phyloP scores from a whole-genome alignment of 2,797 vertebrate genomes.

The Loris lydekkerianus region DNA sequence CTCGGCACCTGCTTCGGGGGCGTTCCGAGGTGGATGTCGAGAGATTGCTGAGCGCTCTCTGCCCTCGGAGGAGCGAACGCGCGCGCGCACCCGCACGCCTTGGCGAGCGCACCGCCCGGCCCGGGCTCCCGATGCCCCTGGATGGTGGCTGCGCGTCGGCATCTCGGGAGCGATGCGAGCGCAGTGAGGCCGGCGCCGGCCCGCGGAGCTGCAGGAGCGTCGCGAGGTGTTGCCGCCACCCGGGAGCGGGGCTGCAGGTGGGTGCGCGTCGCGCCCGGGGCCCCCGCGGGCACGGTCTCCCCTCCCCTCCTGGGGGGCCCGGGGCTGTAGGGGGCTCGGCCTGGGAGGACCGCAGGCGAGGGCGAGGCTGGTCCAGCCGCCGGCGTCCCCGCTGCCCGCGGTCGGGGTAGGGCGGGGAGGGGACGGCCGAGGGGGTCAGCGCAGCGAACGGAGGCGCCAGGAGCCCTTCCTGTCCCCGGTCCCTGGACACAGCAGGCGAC shows the following conservation, averaged over 20 bases:
- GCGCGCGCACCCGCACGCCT: conserved; percentile 47
- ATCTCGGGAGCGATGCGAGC: conserved; percentile 90
- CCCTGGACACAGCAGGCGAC: neutral
- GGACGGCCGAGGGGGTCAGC: neutral
- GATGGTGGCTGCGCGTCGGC: conserved; percentile 87
- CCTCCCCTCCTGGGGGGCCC: neutral
- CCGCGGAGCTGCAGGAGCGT: conserved; percentile 87
- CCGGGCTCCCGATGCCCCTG: conserved; percentile 82
- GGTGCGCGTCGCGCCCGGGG: conserved; percentile 70
- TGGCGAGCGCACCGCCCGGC: conserved; percentile 51
- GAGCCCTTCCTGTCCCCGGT: neutral
- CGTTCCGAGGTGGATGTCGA: conserved; percentile 39
- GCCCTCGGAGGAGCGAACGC: conserved; percentile 53
- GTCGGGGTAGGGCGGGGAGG: neutral
- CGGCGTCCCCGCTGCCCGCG: neutral
- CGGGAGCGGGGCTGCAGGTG: conserved; percentile 92
- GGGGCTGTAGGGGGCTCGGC: neutral
- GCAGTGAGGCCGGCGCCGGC: conserved; percentile 89
- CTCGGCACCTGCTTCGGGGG: conserved; percentile 2
- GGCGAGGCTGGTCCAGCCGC: neutral
- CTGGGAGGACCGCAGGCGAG: neutral
- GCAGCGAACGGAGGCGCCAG: neutral
- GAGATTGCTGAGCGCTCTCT: conserved; percentile 47
- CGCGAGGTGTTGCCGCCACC: conserved; percentile 88
- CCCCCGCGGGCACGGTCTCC: neutral